Evolutionary conservation across 2,888 invertebrate genomes (phyloP).

Genomic region (Rhopalosiphum nymphaeae): DNA sequence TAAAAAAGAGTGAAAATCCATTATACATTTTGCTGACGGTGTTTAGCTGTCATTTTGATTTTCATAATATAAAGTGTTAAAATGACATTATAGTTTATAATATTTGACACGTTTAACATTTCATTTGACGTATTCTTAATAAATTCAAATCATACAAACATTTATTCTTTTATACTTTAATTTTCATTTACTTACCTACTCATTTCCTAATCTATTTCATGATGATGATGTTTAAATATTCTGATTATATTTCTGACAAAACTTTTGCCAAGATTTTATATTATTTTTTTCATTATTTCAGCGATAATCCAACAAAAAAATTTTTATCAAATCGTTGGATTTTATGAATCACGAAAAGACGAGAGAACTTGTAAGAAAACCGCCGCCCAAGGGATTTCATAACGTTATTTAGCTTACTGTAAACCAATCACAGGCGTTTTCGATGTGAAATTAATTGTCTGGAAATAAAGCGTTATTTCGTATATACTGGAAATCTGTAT

Average conservation of each 20-base stretch:
- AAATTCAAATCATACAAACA: neutral
- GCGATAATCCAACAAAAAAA: slow-evolving; percentile 30
- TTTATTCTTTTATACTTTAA: neutral
- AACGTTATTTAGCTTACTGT: slow-evolving; percentile 11
- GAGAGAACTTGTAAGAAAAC: neutral
- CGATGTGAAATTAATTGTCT: slow-evolving; percentile 35
- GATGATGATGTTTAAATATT: neutral
- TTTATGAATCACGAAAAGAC: slow-evolving; percentile 34
- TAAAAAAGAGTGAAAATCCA: neutral
- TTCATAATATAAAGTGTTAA: neutral
- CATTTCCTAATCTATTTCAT: neutral
- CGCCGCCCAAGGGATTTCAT: neutral
- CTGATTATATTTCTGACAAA: neutral
- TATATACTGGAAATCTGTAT: neutral
- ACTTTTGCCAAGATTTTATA: neutral
- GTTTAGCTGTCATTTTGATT: neutral
- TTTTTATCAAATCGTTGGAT: neutral
- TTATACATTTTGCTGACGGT: neutral
- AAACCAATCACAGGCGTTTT: slow-evolving; percentile 37
- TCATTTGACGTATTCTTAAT: neutral
- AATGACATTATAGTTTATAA: neutral
- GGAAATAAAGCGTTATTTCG: slow-evolving; percentile 15
- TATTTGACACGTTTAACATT: neutral
- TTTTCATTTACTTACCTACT: neutral
- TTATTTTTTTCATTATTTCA: neutral